A percentile compares a stretch with the other conserved stretches of the same genome.
These are phyloP conservation scores for Zygothrica quintamaculata DNA, from an alignment of 2,888 invertebrate species.

Conservation along the genomic window DNA sequence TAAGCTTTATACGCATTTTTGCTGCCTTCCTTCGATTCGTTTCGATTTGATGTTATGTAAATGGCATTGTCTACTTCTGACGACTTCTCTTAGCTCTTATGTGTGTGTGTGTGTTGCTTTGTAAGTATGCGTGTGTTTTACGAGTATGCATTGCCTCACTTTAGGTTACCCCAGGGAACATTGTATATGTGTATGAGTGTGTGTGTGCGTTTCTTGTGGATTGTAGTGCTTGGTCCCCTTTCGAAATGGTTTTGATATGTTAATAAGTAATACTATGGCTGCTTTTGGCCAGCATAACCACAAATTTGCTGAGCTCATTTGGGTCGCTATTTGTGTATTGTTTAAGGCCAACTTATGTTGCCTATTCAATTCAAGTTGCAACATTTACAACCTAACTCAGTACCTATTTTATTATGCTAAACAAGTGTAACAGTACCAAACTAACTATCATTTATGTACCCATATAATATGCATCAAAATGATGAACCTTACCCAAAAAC, in stretches of 20 bases:
- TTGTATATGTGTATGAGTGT: slow-evolving; percentile 13
- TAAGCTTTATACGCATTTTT: slow-evolving; percentile 62
- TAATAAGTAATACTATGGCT: slow-evolving; percentile 60
- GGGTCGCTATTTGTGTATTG: slow-evolving; percentile 27
- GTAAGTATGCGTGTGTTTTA: slow-evolving; percentile 36
- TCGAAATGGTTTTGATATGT: slow-evolving; percentile 62
- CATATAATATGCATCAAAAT: too few relatives aligned
- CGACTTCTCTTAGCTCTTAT: slow-evolving; percentile 7
- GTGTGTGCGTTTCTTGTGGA: slow-evolving; percentile 14
- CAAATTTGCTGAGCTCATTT: slow-evolving; percentile 58
- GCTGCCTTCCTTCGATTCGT: slow-evolving; percentile 30
- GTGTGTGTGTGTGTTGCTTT: slow-evolving; percentile 1
- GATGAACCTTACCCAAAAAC: too few relatives aligned
- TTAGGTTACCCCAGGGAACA: slow-evolving; percentile 14
- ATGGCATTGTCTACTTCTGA: slow-evolving; percentile 54
- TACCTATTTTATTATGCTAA: too few relatives aligned
- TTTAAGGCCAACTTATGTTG: slow-evolving; percentile 1
- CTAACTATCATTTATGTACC: too few relatives aligned
- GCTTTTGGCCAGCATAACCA: slow-evolving; percentile 19
- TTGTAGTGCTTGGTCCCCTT: slow-evolving; percentile 14
- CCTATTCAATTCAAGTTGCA: slow-evolving; percentile 29
- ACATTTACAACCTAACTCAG: slow-evolving; percentile 12
- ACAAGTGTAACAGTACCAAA: too few relatives aligned
- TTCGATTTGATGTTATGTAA: slow-evolving; percentile 56
- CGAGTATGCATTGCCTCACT: slow-evolving; percentile 28